phyloP scores from a whole-genome alignment of 2,888 invertebrate genomes.

The Pyrrhia umbra region DNA sequence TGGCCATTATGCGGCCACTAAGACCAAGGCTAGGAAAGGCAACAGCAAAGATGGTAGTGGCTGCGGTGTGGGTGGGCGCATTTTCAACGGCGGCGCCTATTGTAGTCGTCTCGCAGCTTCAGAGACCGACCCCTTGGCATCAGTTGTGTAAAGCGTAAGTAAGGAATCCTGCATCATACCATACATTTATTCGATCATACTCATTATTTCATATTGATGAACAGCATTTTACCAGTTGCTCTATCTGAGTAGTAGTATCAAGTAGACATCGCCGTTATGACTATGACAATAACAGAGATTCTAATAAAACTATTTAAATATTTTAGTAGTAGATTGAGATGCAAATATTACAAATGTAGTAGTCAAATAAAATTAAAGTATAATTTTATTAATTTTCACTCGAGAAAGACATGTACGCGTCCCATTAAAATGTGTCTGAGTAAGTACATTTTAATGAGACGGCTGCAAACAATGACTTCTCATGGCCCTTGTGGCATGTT shows the following conservation, averaged over 20 bases:
- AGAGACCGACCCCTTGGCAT: conserved; percentile 91
- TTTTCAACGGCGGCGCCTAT: conserved; percentile 95
- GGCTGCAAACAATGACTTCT: not conserved
- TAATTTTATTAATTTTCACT: too few relatives aligned
- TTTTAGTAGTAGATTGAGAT: too few relatives aligned
- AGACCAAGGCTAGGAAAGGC: conserved; percentile 94
- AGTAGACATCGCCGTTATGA: too few relatives aligned
- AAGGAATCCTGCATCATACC: not conserved
- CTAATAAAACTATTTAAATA: too few relatives aligned
- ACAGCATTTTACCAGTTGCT: too few relatives aligned
- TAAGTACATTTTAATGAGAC: not conserved
- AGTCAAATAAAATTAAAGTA: too few relatives aligned
- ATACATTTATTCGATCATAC: not conserved
- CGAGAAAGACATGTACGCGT: too few relatives aligned
- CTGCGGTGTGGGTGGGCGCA: conserved; percentile 94
- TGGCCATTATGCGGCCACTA: conserved; percentile 97
- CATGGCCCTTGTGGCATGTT: conserved; percentile 58
- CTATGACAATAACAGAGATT: too few relatives aligned
- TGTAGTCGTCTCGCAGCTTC: conserved; percentile 93
- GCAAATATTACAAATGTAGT: too few relatives aligned
- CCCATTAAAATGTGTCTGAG: too few relatives aligned
- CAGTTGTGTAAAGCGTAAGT: conserved; percentile 92
- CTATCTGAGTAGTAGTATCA: too few relatives aligned
- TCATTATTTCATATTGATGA: too few relatives aligned
- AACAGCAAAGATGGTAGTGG: conserved; percentile 92